These are phyloP conservation scores for Rotaria magnacalcarata DNA, from an alignment of 2,888 invertebrate species.

Conservation along the genomic window DNA sequence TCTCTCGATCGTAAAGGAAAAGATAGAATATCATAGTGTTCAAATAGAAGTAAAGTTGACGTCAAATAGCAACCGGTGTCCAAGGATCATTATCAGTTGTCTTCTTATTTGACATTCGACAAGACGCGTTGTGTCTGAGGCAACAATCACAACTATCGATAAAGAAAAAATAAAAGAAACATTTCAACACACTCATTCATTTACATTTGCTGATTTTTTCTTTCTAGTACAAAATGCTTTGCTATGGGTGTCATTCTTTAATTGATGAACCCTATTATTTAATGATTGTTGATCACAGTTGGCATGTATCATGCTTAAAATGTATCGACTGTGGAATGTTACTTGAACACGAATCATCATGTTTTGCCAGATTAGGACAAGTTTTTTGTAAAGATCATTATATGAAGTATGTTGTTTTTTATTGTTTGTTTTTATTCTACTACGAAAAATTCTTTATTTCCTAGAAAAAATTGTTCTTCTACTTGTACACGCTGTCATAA, in stretches of 20 bases:
- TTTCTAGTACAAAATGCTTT: conserved; percentile 8
- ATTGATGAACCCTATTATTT: conserved; percentile 44
- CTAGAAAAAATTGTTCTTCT: conserved; percentile 71
- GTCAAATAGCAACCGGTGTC: neutral
- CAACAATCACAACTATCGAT: too few relatives aligned
- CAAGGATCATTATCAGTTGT: neutral
- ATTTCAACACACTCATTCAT: too few relatives aligned
- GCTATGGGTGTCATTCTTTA: conserved; percentile 37
- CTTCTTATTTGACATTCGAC: conserved; percentile 5
- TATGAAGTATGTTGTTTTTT: conserved; percentile 68
- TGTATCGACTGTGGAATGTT: conserved; percentile 65
- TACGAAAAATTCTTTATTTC: conserved; percentile 40
- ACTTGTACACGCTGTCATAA: conserved; percentile 78
- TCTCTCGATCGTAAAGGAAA: too few relatives aligned
- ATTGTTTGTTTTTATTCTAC: neutral
- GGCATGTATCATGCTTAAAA: conserved; percentile 45
- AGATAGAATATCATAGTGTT: too few relatives aligned
- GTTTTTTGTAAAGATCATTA: conserved; percentile 95
- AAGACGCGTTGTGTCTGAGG: neutral
- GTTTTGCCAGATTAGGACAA: conserved; percentile 83
- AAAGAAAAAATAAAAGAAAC: neutral
- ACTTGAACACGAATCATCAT: conserved; percentile 82
- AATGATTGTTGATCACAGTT: conserved; percentile 38
- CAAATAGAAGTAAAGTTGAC: neutral
- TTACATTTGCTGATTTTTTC: too few relatives aligned